Evolutionary conservation across 1,140 invertebrate species (phyloP).

Genomic region (Octopus sinensis): DNA sequence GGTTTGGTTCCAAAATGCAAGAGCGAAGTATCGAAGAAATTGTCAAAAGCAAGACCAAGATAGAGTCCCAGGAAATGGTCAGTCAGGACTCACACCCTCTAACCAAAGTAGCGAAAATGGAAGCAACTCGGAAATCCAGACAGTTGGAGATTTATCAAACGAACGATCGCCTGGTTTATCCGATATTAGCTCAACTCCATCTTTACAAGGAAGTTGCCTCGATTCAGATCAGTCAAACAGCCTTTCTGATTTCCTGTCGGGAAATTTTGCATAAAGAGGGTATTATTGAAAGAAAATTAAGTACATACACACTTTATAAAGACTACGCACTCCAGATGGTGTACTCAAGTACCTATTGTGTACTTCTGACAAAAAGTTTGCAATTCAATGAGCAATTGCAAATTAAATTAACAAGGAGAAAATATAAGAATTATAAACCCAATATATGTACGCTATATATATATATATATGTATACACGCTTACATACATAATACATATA

Average conservation of each 20-base stretch:
- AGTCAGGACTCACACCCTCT: constrained; percentile 22
- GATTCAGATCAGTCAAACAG: constrained; percentile 36
- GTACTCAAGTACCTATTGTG: too few species aligned
- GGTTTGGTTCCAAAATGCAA: constrained; percentile 99
- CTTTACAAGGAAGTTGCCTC: constrained; percentile 35
- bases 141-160: constrained; percentile 36
- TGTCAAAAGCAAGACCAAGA: constrained; percentile 75
- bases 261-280: constrained; percentile 35
- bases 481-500: neutral
- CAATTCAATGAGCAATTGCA: neutral
- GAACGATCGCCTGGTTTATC: constrained; percentile 44
- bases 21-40: constrained; percentile 94
- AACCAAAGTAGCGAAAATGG: constrained; percentile 2
- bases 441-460: neutral
- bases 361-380: neutral
- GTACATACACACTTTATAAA: constrained; percentile 35
- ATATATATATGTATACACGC: neutral
- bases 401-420: neutral
- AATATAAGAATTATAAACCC: neutral
- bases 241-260: constrained; percentile 37
- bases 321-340: constrained; percentile 17
- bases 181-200: constrained; percentile 50
- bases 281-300: constrained; percentile 30
- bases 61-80: constrained; percentile 22
- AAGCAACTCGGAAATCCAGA: constrained; percentile 26